Percentiles rank a stretch among this genome's conserved stretches.
phyloP scores from a whole-genome alignment of 2,113 vertebrate species.

The Polyodon spathula region DNA sequence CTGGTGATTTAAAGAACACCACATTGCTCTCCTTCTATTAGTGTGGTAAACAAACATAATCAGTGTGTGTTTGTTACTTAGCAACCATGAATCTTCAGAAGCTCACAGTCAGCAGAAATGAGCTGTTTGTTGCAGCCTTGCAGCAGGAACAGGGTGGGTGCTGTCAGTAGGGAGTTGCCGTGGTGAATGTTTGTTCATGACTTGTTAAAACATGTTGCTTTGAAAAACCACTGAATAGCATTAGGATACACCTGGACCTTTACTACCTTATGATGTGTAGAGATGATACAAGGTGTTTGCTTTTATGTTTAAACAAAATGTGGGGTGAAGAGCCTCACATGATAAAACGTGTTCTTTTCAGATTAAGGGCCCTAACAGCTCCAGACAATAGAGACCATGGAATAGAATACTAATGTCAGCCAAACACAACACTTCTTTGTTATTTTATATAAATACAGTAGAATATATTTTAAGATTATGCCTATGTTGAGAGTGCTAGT shows the following conservation, averaged over 20 bases:
- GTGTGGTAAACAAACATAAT: background rate
- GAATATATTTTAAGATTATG: background rate
- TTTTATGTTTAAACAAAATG: too few relatives aligned
- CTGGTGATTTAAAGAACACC: too few relatives aligned
- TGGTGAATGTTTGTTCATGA: background rate
- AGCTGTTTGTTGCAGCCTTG: slow-evolving; percentile 14
- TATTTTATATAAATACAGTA: background rate
- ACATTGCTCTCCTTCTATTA: too few relatives aligned
- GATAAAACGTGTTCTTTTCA: too few relatives aligned
- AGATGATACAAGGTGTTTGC: too few relatives aligned
- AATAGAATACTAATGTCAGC: too few relatives aligned
- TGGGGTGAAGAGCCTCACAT: too few relatives aligned
- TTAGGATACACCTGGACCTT: too few relatives aligned
- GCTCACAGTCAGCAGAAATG: slow-evolving; percentile 5
- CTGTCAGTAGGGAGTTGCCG: slow-evolving; percentile 5
- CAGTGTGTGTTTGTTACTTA: background rate
- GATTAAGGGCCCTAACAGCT: too few relatives aligned
- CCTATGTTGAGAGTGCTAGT: background rate
- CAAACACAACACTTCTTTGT: background rate
- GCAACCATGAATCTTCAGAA: background rate
- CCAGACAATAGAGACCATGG: too few relatives aligned
- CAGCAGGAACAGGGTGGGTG: background rate
- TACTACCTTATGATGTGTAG: too few relatives aligned
- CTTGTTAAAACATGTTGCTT: slow-evolving; percentile 9
- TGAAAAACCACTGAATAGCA: too few relatives aligned